Evolutionary conservation across 2,113 vertebrate genomes (phyloP).

Genomic region (Salvelinus sp.): DNA sequence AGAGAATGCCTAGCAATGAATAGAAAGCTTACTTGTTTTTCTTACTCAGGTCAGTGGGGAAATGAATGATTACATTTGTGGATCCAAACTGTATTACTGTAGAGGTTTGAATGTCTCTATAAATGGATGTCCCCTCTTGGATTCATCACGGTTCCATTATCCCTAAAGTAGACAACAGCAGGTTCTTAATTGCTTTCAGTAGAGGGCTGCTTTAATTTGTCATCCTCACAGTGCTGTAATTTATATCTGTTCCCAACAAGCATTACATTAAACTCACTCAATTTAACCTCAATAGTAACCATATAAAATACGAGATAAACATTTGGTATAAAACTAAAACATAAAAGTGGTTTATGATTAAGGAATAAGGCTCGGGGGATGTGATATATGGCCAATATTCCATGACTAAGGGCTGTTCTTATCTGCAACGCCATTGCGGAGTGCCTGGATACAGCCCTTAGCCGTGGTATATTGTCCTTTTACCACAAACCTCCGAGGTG

Average conservation of each 20-base stretch:
- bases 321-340: too few relatives aligned
- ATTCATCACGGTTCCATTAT: not conserved
- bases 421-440: too few relatives aligned
- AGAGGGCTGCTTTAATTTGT: not conserved
- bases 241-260: not conserved
- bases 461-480: too few relatives aligned
- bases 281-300: not conserved
- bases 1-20: too few relatives aligned
- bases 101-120: not conserved
- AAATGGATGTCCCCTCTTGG: not conserved
- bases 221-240: not conserved
- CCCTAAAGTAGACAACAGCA: not conserved
- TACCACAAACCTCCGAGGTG: too few relatives aligned
- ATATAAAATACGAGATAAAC: too few relatives aligned
- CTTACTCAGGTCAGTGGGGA: not conserved
- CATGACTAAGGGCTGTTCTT: too few relatives aligned
- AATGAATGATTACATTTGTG: not conserved
- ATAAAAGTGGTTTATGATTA: too few relatives aligned
- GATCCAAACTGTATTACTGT: not conserved
- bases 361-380: too few relatives aligned
- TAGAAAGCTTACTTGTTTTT: not conserved
- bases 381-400: too few relatives aligned
- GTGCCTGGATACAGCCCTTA: too few relatives aligned
- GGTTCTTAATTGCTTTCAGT: not conserved
- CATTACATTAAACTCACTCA: conserved; percentile 1